phyloP scores from a whole-genome alignment of 2,888 invertebrate species.

The Dasysyrphus albostriatus region DNA sequence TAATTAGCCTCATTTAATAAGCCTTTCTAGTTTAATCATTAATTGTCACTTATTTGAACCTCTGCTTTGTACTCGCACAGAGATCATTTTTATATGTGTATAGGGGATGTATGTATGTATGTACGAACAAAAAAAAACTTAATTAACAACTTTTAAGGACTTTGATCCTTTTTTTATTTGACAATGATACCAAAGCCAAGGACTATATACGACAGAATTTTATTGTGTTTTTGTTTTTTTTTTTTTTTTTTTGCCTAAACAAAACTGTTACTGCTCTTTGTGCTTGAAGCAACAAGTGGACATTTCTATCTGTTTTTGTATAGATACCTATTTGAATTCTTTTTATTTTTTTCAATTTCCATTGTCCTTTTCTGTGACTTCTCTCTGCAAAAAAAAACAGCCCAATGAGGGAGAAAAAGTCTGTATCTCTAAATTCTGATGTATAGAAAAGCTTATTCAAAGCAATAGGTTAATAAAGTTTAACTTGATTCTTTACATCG shows the following conservation, averaged over 20 bases:
- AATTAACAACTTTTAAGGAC: conserved; percentile 16
- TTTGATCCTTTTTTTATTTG: conserved; percentile 9
- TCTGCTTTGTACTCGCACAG: not conserved
- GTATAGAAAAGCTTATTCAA: conserved; percentile 24
- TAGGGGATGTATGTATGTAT: not conserved
- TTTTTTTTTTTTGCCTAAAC: not conserved
- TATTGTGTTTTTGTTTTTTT: not conserved
- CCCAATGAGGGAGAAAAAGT: not conserved
- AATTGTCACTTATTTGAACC: conserved; percentile 8
- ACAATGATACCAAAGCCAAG: not conserved
- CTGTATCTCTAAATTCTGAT: conserved; percentile 1
- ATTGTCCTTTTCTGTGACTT: conserved; percentile 30
- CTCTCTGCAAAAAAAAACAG: conserved; percentile 40
- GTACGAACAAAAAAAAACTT: not conserved
- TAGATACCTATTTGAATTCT: conserved; percentile 8
- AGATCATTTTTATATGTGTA: not conserved
- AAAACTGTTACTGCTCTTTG: not conserved
- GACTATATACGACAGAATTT: not conserved
- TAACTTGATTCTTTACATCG: conserved; percentile 44
- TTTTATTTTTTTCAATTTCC: not conserved
- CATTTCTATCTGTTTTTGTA: conserved; percentile 42
- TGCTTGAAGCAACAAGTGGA: conserved; percentile 64
- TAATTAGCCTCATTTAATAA: conserved; percentile 38
- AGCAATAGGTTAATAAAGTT: conserved; percentile 60
- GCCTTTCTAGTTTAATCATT: not conserved